phyloP scores from a whole-genome alignment of 2,797 vertebrate genomes.

The Spinus pinus region DNA sequence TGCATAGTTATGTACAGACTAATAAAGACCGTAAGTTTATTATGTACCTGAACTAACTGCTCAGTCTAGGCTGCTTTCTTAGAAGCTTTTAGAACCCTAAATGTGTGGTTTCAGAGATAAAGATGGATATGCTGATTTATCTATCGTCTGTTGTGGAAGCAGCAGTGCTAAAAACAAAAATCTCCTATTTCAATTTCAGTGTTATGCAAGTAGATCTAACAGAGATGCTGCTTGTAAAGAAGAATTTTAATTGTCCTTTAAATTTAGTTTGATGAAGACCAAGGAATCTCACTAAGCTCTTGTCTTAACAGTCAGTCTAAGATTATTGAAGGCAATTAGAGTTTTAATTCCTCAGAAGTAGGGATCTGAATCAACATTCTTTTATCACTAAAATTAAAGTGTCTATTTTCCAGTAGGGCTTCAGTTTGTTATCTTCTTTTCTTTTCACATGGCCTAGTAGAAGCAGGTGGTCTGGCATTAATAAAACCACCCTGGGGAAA shows the following conservation, averaged over 20 bases:
- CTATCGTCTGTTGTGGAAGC: background rate
- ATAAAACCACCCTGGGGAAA: constrained; percentile 17
- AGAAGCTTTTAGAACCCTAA: background rate
- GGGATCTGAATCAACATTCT: background rate
- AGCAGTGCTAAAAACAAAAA: background rate
- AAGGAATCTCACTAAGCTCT: background rate
- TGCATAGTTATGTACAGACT: background rate
- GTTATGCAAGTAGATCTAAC: background rate
- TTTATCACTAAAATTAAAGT: constrained; percentile 40
- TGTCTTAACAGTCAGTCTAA: background rate
- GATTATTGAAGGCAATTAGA: background rate
- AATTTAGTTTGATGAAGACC: background rate
- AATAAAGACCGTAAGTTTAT: background rate
- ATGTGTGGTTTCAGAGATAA: background rate
- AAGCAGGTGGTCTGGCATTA: constrained; percentile 15
- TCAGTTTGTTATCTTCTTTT: constrained; percentile 16
- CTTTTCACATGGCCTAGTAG: background rate
- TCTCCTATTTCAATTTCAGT: background rate
- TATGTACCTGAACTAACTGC: background rate
- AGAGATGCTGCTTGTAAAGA: background rate
- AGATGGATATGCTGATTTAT: background rate
- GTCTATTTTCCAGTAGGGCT: constrained; percentile 22
- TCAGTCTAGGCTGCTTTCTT: rapidly evolving
- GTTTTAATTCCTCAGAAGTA: background rate
- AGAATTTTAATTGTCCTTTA: background rate